Base-by-base conservation (phyloP, 2,113 vertebrate genomes). In the Merops nubicus region DNA sequence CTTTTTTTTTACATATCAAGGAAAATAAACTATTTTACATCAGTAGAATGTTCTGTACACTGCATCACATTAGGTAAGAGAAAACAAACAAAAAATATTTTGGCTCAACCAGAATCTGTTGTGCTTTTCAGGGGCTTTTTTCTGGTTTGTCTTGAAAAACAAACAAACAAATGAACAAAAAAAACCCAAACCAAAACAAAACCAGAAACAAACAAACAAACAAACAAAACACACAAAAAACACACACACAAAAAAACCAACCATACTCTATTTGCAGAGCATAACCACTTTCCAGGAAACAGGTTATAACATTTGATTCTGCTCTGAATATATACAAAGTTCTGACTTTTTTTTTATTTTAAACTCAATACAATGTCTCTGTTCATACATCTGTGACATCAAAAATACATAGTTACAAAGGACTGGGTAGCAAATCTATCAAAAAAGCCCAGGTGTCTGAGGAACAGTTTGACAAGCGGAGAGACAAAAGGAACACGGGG, bases 401-500 rank as follows among this genome's bases (percentile, higher is more conserved):
- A 94, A 83, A 95, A 96, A 88, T 83, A n/a, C 18, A 11, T 25
- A n/a, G 67, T 67, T 91, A 63, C 68, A 90, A 93, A 90, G 43
- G 34, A 65, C 42, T 36, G 48, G 45, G 29, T 94, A 93, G 87
- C 74, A 96, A 97, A 89, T 65, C 17, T 70, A 23, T 91, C 45
- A 67, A 91, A 89, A 95, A 91, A 86, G 18, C 48, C 64, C 76
- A 94, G 88, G 92, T 96, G 96, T 95, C 77, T 72, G 83, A 94
- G 60, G 51, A 95, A 64, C 47, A 36, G 56, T 90, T 87, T 97
- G 95, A 94, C 95, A 95, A 86, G 88, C 5, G 1, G 68, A 88
- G 56, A 93, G 60, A 91, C 88, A 93, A 90, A 96, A 96, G 60
- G 76, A 96, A 72, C 83, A 56, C 10, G 64, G 40, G 82, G 90